Percentiles rank a stretch among this genome's conserved stretches.
These are phyloP conservation scores for Ochotona princeps DNA, from an alignment of 2,113 vertebrate species.

Conservation along the genomic window DNA sequence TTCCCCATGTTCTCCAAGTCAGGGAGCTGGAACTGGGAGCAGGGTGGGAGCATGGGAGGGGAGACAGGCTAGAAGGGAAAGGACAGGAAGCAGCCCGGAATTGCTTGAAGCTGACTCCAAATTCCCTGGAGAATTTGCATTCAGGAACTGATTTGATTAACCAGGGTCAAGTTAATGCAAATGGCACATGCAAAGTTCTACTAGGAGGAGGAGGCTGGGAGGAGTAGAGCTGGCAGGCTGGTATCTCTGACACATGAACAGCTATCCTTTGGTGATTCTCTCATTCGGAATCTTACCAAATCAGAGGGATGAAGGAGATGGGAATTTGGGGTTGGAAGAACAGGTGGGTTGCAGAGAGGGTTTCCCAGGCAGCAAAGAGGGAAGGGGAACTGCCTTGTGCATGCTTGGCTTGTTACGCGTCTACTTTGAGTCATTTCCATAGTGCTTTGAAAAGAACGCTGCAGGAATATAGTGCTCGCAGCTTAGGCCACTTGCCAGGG, in stretches of 20 bases:
- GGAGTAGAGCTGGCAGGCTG: background rate
- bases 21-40: background rate
- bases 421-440: conserved; percentile 1
- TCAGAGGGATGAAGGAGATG: background rate
- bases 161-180: conserved; percentile 35
- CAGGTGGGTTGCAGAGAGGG: background rate
- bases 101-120: conserved; percentile 23
- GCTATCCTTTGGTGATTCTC: background rate
- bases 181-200: background rate
- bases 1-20: background rate
- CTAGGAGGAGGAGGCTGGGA: background rate
- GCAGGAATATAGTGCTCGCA: background rate
- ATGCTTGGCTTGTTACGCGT: background rate
- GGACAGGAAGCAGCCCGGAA: background rate
- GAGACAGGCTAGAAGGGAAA: background rate
- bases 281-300: background rate
- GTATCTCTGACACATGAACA: no score
- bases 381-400: background rate
- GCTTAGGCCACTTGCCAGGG: background rate
- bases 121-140: conserved; percentile 52
- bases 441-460: background rate
- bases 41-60: no score
- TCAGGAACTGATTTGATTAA: conserved; percentile 45
- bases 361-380: background rate
- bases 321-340: background rate